These are phyloP conservation scores for Nephrotoma flavescens DNA, from an alignment of 2,888 invertebrate genomes.

Conservation along the genomic window DNA sequence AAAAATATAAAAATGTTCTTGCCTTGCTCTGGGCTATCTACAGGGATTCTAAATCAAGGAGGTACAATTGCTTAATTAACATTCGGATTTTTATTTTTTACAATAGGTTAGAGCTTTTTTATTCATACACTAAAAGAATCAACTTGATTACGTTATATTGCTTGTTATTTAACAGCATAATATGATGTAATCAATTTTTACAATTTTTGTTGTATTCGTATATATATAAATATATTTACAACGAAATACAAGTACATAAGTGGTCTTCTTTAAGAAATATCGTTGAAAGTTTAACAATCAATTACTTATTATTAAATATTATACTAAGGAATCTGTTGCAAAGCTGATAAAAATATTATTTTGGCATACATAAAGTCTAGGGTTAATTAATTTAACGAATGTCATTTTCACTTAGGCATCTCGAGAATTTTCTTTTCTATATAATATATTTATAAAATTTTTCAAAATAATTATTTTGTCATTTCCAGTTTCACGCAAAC, in stretches of 20 bases:
- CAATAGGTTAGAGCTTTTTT: not conserved
- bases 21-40: not conserved
- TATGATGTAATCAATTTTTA: not conserved
- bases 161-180: not conserved
- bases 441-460: not conserved
- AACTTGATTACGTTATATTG: not conserved
- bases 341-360: not conserved
- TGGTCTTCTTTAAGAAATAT: not conserved
- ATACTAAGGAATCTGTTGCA: not conserved
- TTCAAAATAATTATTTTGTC: not conserved
- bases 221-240: too few relatives aligned
- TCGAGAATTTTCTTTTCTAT: not conserved
- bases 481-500: not conserved
- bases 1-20: not conserved
- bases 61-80: not conserved
- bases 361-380: not conserved
- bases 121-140: not conserved
- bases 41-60: not conserved
- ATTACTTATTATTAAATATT: not conserved
- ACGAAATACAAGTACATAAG: not conserved
- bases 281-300: not conserved
- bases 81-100: not conserved
- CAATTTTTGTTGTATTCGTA: not conserved
- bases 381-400: not conserved
- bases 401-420: not conserved